Evolutionary conservation across 92 coral and sea anemone genomes (phyloP).

Genomic region (Diadumene lineata): DNA sequence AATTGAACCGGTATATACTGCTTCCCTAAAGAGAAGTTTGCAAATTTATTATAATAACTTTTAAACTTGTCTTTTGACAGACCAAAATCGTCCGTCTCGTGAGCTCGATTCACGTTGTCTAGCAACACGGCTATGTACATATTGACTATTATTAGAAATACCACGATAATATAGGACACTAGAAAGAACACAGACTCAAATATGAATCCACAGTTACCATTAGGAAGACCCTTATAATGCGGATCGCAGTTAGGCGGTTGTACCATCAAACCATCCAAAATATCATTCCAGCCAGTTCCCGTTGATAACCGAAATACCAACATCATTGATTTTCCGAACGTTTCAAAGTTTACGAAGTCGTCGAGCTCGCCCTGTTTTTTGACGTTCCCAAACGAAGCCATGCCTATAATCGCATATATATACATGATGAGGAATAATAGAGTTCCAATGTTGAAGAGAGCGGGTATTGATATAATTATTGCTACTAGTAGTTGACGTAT

Average conservation of each 20-base stretch:
- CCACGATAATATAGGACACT: constrained; percentile 73
- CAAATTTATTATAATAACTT: constrained; percentile 84
- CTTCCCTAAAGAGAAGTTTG: constrained; percentile 81
- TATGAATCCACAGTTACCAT: constrained; percentile 87
- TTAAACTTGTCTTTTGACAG: constrained; percentile 84
- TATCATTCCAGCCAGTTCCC: constrained; percentile 93
- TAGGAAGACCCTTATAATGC: constrained; percentile 50
- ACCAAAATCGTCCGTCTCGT: constrained; percentile 84
- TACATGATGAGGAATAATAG: constrained; percentile 85
- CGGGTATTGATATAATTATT: constrained; percentile 86
- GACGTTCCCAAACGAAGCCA: constrained; percentile 86
- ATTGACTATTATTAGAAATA: constrained; percentile 83
- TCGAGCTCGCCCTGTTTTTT: constrained; percentile 76
- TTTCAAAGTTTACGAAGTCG: constrained; percentile 89
- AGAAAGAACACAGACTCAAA: constrained; percentile 68
- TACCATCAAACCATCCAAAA: constrained; percentile 70
- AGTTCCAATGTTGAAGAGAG: constrained; percentile 86
- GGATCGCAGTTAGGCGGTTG: constrained; percentile 89
- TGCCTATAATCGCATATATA: constrained; percentile 89
- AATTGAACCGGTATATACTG: constrained; percentile 76
- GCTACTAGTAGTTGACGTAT: constrained; percentile 88
- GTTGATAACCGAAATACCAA: constrained; percentile 84
- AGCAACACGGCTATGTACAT: constrained; percentile 95
- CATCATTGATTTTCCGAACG: constrained; percentile 80
- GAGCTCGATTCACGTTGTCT: constrained; percentile 91